phyloP scores from a whole-genome alignment of 2,888 invertebrate species.

The Heliconius erato region DNA sequence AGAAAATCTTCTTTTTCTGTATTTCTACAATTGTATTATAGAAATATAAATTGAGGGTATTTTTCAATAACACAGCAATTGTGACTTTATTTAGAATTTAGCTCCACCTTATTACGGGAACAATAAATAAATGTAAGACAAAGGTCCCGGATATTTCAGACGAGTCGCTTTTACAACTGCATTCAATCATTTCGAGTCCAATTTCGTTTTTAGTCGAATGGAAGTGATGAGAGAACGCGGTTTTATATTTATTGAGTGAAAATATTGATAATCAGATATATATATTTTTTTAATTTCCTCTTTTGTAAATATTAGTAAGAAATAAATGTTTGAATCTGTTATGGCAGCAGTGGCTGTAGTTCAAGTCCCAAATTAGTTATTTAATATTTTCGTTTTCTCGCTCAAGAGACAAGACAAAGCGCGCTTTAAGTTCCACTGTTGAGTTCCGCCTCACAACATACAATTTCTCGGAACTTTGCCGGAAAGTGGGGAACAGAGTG shows the following conservation, averaged over 20 bases:
- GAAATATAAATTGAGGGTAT: constrained; percentile 14
- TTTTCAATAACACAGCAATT: constrained; percentile 32
- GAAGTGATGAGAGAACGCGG: constrained; percentile 58
- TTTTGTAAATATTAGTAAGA: too few species aligned
- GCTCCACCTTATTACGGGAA: constrained; percentile 39
- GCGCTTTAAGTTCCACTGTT: too few species aligned
- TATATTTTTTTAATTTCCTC: too few species aligned
- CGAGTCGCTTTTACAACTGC: constrained; percentile 80
- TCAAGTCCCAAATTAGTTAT: too few species aligned
- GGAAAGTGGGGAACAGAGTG: too few species aligned
- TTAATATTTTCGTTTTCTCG: too few species aligned
- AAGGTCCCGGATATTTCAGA: constrained; percentile 71
- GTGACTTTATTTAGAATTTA: constrained; percentile 40
- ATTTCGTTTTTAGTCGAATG: constrained; percentile 67
- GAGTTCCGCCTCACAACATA: too few species aligned
- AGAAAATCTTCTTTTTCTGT: neutral
- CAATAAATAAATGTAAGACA: constrained; percentile 60
- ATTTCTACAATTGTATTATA: neutral
- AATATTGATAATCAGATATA: neutral
- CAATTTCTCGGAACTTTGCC: too few species aligned
- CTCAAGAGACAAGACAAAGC: too few species aligned
- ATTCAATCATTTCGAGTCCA: constrained; percentile 83
- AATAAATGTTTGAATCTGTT: too few species aligned
- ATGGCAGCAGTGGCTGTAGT: too few species aligned
- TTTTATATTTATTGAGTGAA: neutral